phyloP scores from a whole-genome alignment of 1,140 invertebrate species.

The Potamilus streckersoni region DNA sequence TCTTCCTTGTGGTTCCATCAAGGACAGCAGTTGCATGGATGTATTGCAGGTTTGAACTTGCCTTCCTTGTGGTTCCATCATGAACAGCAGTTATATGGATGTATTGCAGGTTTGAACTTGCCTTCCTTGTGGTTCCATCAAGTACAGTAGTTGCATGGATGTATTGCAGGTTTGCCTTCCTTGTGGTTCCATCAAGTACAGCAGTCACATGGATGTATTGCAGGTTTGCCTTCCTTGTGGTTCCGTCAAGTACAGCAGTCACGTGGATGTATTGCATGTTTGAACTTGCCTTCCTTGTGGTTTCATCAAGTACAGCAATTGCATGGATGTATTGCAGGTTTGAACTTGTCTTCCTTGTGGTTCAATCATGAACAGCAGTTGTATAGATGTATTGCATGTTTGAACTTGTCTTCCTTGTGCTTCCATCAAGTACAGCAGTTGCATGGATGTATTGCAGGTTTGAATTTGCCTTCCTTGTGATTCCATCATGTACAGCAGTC shows the following conservation, averaged over 20 bases:
- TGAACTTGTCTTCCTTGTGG: neutral
- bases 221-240: conserved; percentile 87
- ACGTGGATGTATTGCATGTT: conserved; percentile 73
- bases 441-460: no score
- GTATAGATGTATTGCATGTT: no score
- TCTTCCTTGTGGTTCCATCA: conserved; percentile 92
- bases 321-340: conserved; percentile 79
- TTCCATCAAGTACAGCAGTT: no score
- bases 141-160: conserved; percentile 72
- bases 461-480: no score
- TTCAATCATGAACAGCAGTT: conserved; percentile 51
- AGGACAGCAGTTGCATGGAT: conserved; percentile 73
- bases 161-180: conserved; percentile 76
- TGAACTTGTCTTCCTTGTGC: no score
- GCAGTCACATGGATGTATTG: conserved; percentile 86
- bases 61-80: conserved; percentile 85
- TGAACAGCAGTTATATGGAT: conserved; percentile 83
- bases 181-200: conserved; percentile 90
- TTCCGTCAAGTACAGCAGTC: conserved; percentile 84
- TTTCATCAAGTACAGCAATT: no score
- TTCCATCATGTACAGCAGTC: conserved; percentile 57
- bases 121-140: no score
- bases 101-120: conserved; percentile 71
- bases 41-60: no score
- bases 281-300: no score